Percentiles rank a stretch among this genome's conserved stretches.
phyloP scores from a whole-genome alignment of 1,140 invertebrate genomes.

The Lethrus apterus region DNA sequence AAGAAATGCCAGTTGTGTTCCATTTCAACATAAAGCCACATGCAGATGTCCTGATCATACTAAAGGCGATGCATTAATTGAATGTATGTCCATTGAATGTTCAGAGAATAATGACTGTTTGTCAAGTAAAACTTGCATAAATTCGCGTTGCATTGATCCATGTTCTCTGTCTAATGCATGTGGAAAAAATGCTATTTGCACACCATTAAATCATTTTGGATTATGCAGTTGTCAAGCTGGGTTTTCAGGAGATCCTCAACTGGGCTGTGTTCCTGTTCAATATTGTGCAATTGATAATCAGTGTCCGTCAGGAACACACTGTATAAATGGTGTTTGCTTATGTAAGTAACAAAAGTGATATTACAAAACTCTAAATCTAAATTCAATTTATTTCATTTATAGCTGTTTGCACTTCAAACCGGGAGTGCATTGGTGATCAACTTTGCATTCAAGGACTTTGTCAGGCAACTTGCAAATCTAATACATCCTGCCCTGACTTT shows the following conservation, averaged over 20 bases:
- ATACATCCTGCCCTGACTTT: constrained; percentile 69
- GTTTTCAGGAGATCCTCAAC: constrained; percentile 75
- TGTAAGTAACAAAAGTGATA: constrained; percentile 43
- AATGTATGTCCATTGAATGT: constrained; percentile 70
- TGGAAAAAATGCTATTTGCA: constrained; percentile 69
- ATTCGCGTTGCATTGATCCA: constrained; percentile 72
- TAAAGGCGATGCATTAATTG: constrained; percentile 62
- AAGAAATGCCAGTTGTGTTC: constrained; percentile 63
- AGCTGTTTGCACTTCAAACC: constrained; percentile 64
- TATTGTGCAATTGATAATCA: constrained; percentile 70
- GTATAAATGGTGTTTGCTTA: constrained; percentile 72
- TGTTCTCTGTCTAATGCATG: constrained; percentile 74
- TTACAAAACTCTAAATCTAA: no score
- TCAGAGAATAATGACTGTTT: constrained; percentile 69
- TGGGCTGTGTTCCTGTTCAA: constrained; percentile 71
- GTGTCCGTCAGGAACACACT: constrained; percentile 72
- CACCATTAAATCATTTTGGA: constrained; percentile 62
- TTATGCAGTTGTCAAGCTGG: constrained; percentile 73
- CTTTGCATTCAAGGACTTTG: constrained; percentile 72
- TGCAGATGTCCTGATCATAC: constrained; percentile 71
- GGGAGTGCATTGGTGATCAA: constrained; percentile 75
- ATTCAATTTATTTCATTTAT: constrained; percentile 10
- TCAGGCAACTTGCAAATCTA: constrained; percentile 68
- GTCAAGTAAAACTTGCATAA: constrained; percentile 62
- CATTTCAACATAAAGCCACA: constrained; percentile 56